Evolutionary conservation across 1,140 invertebrate genomes (phyloP), one percentile per base, ranked within the genome.

Genomic region (Atopsyche davidsoni): DNA sequence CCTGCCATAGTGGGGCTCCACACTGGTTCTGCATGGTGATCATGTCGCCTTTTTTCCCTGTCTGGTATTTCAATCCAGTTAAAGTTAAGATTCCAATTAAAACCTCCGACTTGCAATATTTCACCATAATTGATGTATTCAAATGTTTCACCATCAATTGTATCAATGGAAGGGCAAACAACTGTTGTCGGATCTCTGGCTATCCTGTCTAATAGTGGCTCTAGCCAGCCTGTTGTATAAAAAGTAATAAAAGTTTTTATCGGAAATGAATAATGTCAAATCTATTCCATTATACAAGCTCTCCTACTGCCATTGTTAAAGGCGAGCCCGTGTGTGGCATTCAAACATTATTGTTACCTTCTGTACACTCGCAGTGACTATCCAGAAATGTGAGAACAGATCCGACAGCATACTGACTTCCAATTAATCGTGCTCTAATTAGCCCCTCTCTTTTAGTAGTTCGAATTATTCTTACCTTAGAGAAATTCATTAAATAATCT

Each of bases 1-100:
- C 81, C 96, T 4, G 95, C 95, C 93, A 98, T 98, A 0, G 95
- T 98, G 0, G 95, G 95, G 31, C 91, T 93, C 76, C 83, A 87
- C 4, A 98, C 90, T 2, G 95, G 94, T 67, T 96, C 90, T 4
- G 94, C 89, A 3, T 87, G 78, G 69, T 88, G 85, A 61, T 85
- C 79, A 61, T 96, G 87, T 41, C 86, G 76, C 59, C 87, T 85
- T 63, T 83, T 82, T 66, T 97, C 96, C 44, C 82, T 79, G 34
- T 98, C 89, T 0, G 96, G 96, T 51, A 99, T 92, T 1, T 86
- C 81, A 68, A 99, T 95, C 96, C 92, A 96, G 71, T 93, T 95
- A 67, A 96, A 96, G 70, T 89, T 87, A 23, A 90, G 76, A 72
- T 89, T 96, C 96, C 96, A 98, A 76, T 98, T 93, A 70, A 98